Conservation (phyloP, 2,113 vertebrate genomes). For the Peromyscus californicus region DNA sequence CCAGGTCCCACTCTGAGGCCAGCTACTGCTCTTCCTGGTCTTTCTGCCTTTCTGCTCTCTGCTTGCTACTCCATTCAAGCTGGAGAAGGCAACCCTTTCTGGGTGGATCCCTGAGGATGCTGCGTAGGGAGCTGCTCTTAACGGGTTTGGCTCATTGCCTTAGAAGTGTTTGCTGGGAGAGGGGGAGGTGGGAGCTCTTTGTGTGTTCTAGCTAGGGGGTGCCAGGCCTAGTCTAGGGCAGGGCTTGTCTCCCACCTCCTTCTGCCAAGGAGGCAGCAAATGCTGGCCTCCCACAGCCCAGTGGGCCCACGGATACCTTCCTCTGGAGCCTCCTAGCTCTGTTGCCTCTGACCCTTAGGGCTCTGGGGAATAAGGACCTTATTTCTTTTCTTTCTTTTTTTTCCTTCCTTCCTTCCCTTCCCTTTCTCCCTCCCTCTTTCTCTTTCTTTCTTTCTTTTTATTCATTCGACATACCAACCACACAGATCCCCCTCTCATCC, state of each 20-base stretch:
- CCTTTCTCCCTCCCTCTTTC: too few relatives aligned
- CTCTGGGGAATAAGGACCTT: background rate
- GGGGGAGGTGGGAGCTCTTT: constrained; percentile 45
- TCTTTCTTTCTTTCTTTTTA: too few relatives aligned
- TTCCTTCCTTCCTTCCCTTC: too few relatives aligned
- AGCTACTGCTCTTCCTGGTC: constrained; percentile 70
- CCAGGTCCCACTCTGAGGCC: constrained; percentile 77
- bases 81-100: constrained; percentile 66
- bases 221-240: background rate
- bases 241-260: background rate
- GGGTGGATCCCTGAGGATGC: constrained; percentile 39
- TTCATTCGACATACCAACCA: too few relatives aligned
- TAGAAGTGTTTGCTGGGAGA: constrained; percentile 54
- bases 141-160: constrained; percentile 40
- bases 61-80: constrained; percentile 72
- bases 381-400: background rate
- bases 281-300: background rate
- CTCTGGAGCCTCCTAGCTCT: constrained; percentile 21
- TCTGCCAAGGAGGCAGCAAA: constrained; percentile 7
- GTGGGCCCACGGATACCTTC: background rate
- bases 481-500: too few relatives aligned
- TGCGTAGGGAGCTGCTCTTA: background rate
- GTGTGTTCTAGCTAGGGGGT: constrained; percentile 61
- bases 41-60: constrained; percentile 71
- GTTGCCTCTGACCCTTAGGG: constrained; percentile 46